These are phyloP conservation scores for Teleogryllus oceanicus DNA, from an alignment of 2,888 invertebrate genomes.

Conservation along the genomic window DNA sequence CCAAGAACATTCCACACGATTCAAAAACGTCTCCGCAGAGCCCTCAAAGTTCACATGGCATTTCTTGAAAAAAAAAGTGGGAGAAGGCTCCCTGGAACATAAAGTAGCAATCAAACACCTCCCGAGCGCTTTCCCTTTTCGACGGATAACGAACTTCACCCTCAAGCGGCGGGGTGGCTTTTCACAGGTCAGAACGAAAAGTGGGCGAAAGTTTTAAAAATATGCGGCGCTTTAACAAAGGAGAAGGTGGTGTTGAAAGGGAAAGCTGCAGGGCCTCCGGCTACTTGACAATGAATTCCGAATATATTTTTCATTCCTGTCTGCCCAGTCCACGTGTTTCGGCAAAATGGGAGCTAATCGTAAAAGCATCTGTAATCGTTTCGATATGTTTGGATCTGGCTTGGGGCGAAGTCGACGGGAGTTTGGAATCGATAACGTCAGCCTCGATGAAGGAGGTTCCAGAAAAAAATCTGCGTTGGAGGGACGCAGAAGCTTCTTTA, in stretches of 20 bases:
- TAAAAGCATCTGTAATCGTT: neutral
- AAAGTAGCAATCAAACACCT: slow-evolving; percentile 2
- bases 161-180: neutral
- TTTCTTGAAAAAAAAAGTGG: neutral
- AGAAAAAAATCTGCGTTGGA: no score
- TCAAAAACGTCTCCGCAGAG: neutral
- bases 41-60: neutral
- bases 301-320: neutral
- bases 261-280: neutral
- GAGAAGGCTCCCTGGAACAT: neutral
- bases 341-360: neutral
- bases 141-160: slow-evolving; percentile 1
- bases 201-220: slow-evolving; percentile 3
- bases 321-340: neutral
- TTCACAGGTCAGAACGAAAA: neutral
- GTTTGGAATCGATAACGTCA: no score
- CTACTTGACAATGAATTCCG: neutral
- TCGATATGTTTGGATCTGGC: neutral
- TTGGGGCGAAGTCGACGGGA: no score
- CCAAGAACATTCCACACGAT: neutral
- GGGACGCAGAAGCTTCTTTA: no score
- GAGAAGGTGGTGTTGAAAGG: neutral
- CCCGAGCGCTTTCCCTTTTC: neutral
- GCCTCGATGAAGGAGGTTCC: no score
- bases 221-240: neutral